Base-by-base conservation (phyloP, 2,888 invertebrate genomes). In the Athetis lepigone region DNA sequence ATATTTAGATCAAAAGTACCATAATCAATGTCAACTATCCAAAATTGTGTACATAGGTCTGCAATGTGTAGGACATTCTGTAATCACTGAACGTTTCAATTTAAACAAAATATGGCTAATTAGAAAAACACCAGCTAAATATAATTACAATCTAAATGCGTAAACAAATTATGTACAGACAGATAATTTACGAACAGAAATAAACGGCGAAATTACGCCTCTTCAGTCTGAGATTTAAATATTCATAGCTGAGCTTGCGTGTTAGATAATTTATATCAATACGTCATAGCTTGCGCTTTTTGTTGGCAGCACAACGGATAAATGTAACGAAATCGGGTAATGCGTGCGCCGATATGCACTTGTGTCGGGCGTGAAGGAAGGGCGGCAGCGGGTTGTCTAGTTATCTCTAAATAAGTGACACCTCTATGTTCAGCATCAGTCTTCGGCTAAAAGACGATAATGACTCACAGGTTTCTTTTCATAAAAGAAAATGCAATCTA, bases 321-420 rank as follows among this genome's bases (percentile, higher is more conserved):
- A 83, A 78, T 83, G 80, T 81, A 86, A 84, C 81, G 75, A 86
- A 85, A 84, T 78, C 81, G 70, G 78, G 82, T 79, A 82, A 83
- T 82, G 80, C 70, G 77, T 76, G 75, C 63, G 60, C 27, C 21
- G 47, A 71, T 69, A 71, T 73, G 67, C 63, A 73, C 58, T 51
- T 69, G 47, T 54, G 69, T 57, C 52, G 60, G 75, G 74, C 57
- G 18, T 51, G 74, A 78, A 69, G 7, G 36, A 43, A 19, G 16
- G 50, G 42, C 27, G 40, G 19, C 5, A 69, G 79, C 81, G 82
- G 52, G 18, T 6, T 5, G 13, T 45, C 18, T 19, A 4, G 33
- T 33, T n/a, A n/a, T n/a, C n/a, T n/a, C n/a, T n/a, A n/a, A n/a
- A n/a, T n/a, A n/a, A n/a, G n/a, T n/a, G n/a, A n/a, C n/a, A n/a